A percentile compares a stretch with the other conserved stretches of the same genome.
Conservation (phyloP, 2,797 vertebrate genomes). For the Rhinoraja longicauda region DNA sequence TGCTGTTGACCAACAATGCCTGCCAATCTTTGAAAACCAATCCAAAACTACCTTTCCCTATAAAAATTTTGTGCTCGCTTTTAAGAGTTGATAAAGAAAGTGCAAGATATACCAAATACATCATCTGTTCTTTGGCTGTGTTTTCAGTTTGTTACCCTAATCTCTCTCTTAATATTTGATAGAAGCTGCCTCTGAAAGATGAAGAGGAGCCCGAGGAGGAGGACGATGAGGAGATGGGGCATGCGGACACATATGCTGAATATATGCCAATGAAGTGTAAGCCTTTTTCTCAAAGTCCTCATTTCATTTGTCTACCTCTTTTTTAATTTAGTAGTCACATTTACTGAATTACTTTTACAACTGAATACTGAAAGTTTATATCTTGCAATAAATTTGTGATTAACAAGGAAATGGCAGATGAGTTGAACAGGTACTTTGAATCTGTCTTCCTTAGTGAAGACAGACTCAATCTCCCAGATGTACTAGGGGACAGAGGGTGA, state of each 20-base stretch:
- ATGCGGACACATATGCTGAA: conserved; percentile 95
- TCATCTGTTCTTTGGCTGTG: too few species aligned
- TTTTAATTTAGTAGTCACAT: background rate
- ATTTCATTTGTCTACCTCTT: background rate
- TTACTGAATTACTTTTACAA: background rate
- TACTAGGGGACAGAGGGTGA: too few species aligned
- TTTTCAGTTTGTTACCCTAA: background rate
- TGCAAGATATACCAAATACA: background rate
- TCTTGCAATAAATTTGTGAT: background rate
- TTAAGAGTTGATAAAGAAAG: background rate
- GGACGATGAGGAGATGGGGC: conserved; percentile 94
- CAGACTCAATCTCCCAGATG: too few species aligned
- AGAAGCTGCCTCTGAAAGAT: conserved; percentile 84
- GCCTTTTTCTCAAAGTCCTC: conserved; percentile 42
- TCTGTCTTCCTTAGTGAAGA: too few species aligned
- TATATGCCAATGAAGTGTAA: conserved; percentile 98
- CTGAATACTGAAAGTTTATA: background rate
- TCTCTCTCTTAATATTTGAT: conserved; percentile 39
- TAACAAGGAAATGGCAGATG: background rate
- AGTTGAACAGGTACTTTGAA: background rate
- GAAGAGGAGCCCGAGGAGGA: conserved; percentile 96
- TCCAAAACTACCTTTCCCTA: background rate
- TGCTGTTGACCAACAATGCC: background rate
- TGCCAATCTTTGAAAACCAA: background rate
- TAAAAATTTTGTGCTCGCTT: background rate